Base-by-base conservation (phyloP, 2,888 invertebrate genomes). In the Anarsia innoxiella region DNA sequence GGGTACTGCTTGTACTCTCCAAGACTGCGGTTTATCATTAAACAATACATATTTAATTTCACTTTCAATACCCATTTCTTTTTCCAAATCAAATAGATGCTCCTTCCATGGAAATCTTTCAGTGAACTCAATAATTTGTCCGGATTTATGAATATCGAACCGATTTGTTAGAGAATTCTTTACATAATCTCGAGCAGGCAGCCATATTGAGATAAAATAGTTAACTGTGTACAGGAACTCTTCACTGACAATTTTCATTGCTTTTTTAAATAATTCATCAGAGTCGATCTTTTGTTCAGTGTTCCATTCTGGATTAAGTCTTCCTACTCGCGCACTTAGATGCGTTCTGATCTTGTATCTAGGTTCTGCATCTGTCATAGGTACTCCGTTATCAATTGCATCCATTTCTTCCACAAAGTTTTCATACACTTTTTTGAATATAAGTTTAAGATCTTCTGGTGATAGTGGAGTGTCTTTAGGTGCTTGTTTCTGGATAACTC, bases 361-460 rank as follows among this genome's bases (percentile, higher is more conserved):
- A 0, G 92, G 90, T 57, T 91, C 89, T 1, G 89, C 92, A 27
- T 90, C 88, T 44, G 88, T 89, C 87, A 94, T 92, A 0, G 91
- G 90, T 0, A 98, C 87, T n/a, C 99, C 99, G 83, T 99, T 99
- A 69, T 99, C 99, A 37, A 98, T 93, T 1, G 93, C 99, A 79
- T 99, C 99, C 41, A 99, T 88, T 86, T 98, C 97, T 78, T 93
- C 91, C 9, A 99, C 90, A 37, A 99, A 93, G 40, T 88, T 88
- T 46, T 93, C 91, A 68, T 99, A 99, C 0, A 99, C 86, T 64
- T 90, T 88, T 44, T 87, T 79, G 56, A 87, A 95, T 9, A 93
- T 75, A 1, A 79, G 54, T 41, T 73, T 76, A 0, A 92, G 53
- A 36, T 89, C 86, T 9, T 77, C 66, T 2, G 87, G 72, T 1